Evolutionary conservation across 2,113 vertebrate species (phyloP).

Genomic region (Oreotrochilus melanogaster): DNA sequence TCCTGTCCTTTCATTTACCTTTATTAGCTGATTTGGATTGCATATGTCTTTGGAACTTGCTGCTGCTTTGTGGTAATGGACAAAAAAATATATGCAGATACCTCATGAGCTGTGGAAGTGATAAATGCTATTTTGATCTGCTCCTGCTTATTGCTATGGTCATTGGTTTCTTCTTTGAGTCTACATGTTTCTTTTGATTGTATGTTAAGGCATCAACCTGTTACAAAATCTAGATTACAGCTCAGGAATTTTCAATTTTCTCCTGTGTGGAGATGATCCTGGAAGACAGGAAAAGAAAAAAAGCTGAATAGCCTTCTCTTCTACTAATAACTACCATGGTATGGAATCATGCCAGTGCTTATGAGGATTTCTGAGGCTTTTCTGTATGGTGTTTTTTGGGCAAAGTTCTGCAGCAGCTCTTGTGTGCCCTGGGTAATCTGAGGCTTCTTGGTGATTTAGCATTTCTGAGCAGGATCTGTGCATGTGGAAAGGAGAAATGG

Average conservation of each 20-base stretch:
- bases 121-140: neutral
- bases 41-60: neutral
- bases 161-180: neutral
- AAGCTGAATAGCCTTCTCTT: no score
- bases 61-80: neutral
- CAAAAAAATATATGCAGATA: neutral
- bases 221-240: neutral
- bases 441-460: neutral
- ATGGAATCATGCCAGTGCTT: neutral
- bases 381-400: neutral
- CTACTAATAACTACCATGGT: neutral
- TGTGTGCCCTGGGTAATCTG: neutral
- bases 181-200: fast-evolving
- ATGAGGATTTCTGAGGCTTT: neutral
- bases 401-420: neutral
- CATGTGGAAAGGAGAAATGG: neutral
- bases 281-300: neutral
- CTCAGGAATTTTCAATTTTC: neutral
- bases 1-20: neutral
- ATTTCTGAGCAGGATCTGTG: neutral
- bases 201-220: neutral
- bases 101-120: fast-evolving
- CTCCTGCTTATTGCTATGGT: neutral
- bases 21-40: neutral
- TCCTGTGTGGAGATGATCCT: neutral